Evolutionary conservation across 2,113 vertebrate species (phyloP), one percentile per base, ranked within the genome.

Genomic region (Ia io): DNA sequence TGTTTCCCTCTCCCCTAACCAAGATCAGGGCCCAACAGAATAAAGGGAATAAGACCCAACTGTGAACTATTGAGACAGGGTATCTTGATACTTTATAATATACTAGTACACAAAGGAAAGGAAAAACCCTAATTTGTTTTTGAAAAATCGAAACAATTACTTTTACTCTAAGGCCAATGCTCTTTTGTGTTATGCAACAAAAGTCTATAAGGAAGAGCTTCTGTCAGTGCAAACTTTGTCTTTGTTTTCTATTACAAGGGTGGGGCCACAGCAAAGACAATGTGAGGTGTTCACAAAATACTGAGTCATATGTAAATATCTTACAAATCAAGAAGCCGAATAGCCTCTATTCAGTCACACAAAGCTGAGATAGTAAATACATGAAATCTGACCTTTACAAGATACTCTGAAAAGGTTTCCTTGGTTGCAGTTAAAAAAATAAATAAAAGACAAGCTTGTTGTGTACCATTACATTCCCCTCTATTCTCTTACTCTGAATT

Each of bases 311-410:
- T 12, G 70, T 96, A 98, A 98, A 86, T 97, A 96, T 87, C 77
- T 96, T 95, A 94, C 87, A 97, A 97, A 97, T 95, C 85, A 98
- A 98, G 78, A 79, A 94, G 77, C 14, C 78, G 97, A 98, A 97
- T 22, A 94, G 87, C 88, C 91, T 97, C 93, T 89, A 65, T 91
- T 97, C 91, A 97, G 97, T 95, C 97, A 97, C 83, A 96, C 53
- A 82, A 28, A 97, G 30, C 59, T 96, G 85, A 97, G 95, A n/a
- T 16, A 91, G 53, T 32, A 98, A 97, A 97, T 95, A 98, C 97
- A 98, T 56, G 69, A 97, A 97, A 97, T 73, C 69, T 98, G 97
- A 98, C 97, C 98, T 98, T 98, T 98, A 84, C 25, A 73, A 80
- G 65, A 49, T 87, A 73, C 89, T 94, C 70, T 92, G 94, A 95